Evolutionary conservation across 2,888 invertebrate species (phyloP), one percentile per base, ranked within the genome.

Genomic region (Diplazon laetatorius): DNA sequence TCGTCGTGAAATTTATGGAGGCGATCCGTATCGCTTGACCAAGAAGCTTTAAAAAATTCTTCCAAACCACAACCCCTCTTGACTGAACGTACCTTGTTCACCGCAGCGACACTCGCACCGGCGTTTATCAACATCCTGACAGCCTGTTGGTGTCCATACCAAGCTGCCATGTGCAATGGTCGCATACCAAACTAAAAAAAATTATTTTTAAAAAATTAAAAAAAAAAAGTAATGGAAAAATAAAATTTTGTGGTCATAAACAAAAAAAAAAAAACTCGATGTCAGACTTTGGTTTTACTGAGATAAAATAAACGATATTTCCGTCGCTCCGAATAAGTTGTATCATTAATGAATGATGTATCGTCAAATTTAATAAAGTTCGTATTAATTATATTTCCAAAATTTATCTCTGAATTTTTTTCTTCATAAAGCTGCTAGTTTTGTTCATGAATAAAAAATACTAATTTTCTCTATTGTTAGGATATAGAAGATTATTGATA

Each of bases 81-180:
- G 16, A 3, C 12, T 44, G 30, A 1, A 30, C 83, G 86, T 93
- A 95, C 95, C 93, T 95, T 95, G 88, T 95, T 95, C 77, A 94
- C 93, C 77, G 94, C 94, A 70, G 94, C 94, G 52, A 94, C 93
- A 83, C 93, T 94, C 74, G 95, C 95, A 3, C 95, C 95, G 16
- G 94, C 93, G 84, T 93, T 93, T 77, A 95, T 94, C 62, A 95
- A 92, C 83, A 94, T 92, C 89, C 94, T 93, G 48, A 95, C 95
- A n/a, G 95, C 95, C 59, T 93, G 93, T 25, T 93, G 92, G 85
- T 95, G 95, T 1, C 95, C 95, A 86, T 95, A 94, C 94, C 95
- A 95, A 2, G 95, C 94, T 0, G 95, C 94, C 95, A 95, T 95
- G 83, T 95, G 92, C 42, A 95, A 90, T 0, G 95, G 95, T 46